Evolutionary conservation across 2,113 vertebrate species (phyloP).

Genomic region (Laticauda laticaudata): DNA sequence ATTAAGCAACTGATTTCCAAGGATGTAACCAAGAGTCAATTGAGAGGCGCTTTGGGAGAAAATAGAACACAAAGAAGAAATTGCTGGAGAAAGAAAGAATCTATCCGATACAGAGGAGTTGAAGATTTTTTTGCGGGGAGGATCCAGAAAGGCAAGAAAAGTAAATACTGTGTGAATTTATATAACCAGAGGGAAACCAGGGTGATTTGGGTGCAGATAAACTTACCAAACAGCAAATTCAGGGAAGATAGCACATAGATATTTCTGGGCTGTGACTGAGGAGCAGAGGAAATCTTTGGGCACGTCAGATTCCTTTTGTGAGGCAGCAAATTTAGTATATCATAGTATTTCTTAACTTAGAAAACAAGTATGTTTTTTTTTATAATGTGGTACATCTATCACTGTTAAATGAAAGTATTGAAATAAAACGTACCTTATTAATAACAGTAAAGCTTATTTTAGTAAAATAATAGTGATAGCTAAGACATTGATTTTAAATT

Average conservation of each 20-base stretch:
- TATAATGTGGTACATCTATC: neutral
- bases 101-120: neutral
- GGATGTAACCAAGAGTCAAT: neutral
- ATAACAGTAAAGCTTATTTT: neutral
- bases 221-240: neutral
- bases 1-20: neutral
- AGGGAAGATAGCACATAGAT: neutral
- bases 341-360: neutral
- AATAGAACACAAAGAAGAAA: neutral
- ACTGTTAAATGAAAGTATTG: neutral
- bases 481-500: neutral
- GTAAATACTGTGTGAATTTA: neutral
- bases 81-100: neutral
- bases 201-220: neutral
- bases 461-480: neutral
- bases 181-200: neutral
- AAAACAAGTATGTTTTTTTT: neutral
- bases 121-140: neutral
- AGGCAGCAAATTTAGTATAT: neutral
- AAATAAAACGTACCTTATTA: neutral
- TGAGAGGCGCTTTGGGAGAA: neutral
- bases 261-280: neutral
- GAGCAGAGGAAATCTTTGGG: neutral
- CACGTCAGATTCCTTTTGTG: neutral
- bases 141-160: neutral